phyloP scores from a whole-genome alignment of 2,113 vertebrate species.

The Montifringilla adamsi region DNA sequence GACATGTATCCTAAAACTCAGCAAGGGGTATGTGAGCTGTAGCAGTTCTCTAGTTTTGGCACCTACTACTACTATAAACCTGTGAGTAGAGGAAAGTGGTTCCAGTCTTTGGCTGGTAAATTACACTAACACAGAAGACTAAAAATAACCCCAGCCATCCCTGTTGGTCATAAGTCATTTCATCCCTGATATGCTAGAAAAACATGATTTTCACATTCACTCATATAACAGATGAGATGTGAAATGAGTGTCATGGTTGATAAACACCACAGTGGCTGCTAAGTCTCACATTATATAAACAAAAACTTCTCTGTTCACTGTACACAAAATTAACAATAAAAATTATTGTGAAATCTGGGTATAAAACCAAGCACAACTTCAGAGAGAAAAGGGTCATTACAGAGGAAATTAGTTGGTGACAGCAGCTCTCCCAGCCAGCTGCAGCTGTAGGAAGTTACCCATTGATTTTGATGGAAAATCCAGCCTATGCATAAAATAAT shows the following conservation, averaged over 20 bases:
- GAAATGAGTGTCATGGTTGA: constrained; percentile 56
- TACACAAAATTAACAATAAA: constrained; percentile 56
- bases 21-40: neutral
- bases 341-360: neutral
- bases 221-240: constrained; percentile 46
- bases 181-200: neutral
- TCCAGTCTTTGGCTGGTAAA: neutral
- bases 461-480: neutral
- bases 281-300: constrained; percentile 42
- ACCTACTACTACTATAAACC: neutral
- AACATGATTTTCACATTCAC: constrained; percentile 42
- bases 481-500: neutral
- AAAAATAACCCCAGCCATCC: neutral
- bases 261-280: constrained; percentile 32
- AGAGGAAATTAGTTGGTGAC: neutral
- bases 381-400: neutral
- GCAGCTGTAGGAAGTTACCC: neutral
- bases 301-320: constrained; percentile 28
- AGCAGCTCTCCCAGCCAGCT: neutral
- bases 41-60: neutral
- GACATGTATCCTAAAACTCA: neutral
- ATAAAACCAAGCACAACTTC: neutral
- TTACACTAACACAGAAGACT: neutral
- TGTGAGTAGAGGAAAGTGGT: neutral
- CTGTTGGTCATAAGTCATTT: neutral